Percentiles rank a stretch among this genome's conserved stretches.
Evolutionary conservation across 2,888 invertebrate genomes (phyloP).

Genomic region (Torymus aiolomorphi): DNA sequence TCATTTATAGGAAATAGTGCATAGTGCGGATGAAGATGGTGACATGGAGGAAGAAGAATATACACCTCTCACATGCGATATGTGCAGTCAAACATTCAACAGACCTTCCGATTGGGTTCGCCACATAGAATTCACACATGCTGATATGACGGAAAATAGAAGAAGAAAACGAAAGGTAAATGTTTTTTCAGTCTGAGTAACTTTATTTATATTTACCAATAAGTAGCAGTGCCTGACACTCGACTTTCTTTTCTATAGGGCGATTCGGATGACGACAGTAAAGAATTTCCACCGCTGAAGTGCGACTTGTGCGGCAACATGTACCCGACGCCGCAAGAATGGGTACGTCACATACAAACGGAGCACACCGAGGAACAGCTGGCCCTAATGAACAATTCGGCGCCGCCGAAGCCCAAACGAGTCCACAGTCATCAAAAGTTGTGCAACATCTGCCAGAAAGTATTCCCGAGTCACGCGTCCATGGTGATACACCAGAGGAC

Average conservation of each 20-base stretch:
- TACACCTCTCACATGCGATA: constrained; percentile 87
- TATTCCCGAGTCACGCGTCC: constrained; percentile 86
- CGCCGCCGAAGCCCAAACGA: constrained; percentile 79
- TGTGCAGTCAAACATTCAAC: constrained; percentile 89
- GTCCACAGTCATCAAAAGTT: constrained; percentile 74
- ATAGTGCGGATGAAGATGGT: constrained; percentile 76
- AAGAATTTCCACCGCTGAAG: constrained; percentile 83
- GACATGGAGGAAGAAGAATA: constrained; percentile 80
- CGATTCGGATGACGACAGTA: constrained; percentile 83
- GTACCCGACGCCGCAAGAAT: constrained; percentile 87
- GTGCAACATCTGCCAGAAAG: constrained; percentile 84
- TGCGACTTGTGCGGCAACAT: constrained; percentile 87
- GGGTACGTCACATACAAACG: constrained; percentile 91
- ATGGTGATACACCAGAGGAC: constrained; percentile 87
- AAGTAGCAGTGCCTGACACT: background rate
- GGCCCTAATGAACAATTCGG: constrained; percentile 85
- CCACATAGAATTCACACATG: constrained; percentile 86
- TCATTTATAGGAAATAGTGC: constrained; percentile 71
- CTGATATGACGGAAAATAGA: constrained; percentile 79
- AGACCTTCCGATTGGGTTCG: constrained; percentile 89
- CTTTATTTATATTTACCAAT: constrained; percentile 33
- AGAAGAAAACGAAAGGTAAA: constrained; percentile 73
- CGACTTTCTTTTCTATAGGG: constrained; percentile 74
- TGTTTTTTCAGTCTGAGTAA: background rate
- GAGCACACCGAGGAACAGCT: constrained; percentile 89